phyloP scores from a whole-genome alignment of 2,113 vertebrate species.

The Caranx melampygus region DNA sequence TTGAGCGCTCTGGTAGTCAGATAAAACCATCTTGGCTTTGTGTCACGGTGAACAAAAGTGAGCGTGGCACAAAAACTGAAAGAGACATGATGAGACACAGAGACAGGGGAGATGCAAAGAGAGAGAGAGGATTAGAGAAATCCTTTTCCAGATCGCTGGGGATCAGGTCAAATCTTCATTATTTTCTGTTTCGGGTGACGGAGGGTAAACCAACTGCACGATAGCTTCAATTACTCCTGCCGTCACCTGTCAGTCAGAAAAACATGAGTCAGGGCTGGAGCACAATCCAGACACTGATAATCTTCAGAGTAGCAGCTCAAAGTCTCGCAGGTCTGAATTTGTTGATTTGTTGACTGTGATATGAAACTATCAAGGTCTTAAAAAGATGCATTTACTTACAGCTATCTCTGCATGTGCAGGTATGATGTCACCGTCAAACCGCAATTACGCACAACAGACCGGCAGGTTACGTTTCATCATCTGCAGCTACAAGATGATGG shows the following conservation, averaged over 20 bases:
- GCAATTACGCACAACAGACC: not conserved
- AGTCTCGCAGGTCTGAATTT: not conserved
- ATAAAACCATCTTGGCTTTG: conserved; percentile 2
- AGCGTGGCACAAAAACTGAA: not conserved
- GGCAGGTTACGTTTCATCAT: too few species aligned
- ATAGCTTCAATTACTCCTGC: not conserved
- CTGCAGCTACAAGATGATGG: not conserved
- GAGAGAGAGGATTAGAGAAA: conserved; percentile 51
- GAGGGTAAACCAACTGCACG: not conserved
- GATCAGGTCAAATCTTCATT: conserved; percentile 62
- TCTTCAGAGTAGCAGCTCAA: not conserved
- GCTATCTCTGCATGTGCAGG: not conserved
- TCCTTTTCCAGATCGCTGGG: conserved; percentile 27
- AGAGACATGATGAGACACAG: not conserved
- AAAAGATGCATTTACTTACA: not conserved
- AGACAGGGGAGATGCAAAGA: not conserved
- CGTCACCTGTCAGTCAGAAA: conserved; percentile 23
- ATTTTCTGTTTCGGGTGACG: conserved; percentile 24
- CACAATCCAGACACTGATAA: not conserved
- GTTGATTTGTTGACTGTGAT: not conserved
- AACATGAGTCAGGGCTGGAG: not conserved
- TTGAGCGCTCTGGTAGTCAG: not conserved
- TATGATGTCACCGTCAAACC: not conserved
- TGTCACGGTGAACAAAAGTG: not conserved
- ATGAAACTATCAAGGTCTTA: not conserved